Evolutionary conservation across 2,797 vertebrate species (phyloP), one percentile per base, ranked within the genome.

Genomic region (Bovichtus diacanthus): DNA sequence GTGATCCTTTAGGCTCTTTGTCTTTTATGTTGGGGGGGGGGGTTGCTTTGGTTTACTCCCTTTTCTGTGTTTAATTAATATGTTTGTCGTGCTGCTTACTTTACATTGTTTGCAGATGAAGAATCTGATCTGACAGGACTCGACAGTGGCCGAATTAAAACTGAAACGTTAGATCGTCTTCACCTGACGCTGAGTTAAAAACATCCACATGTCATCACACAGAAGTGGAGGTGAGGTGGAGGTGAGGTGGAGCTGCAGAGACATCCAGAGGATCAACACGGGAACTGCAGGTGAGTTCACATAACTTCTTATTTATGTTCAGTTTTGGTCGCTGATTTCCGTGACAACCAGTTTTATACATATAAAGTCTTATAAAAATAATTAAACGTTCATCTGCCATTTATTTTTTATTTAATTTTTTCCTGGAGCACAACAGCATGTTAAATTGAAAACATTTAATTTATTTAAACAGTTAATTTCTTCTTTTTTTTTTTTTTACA

Each of bases 191-290:
- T 9, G 8, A 44, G 41, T 18, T 13, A 25, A 25, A 50, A 19
- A 25, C 27, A 4, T 11, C 18, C 39, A 13, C 18, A 7, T 41
- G 36, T 27, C 2, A 5, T 58, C 43, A 38, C 59, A 3, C 18
- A 9, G 46, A 54, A 47, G 27, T 1, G n/a, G 31, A 34, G 0
- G 9, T 25, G 54, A 62, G 11, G n/a, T 84, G 80, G 31, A 34
- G 0, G 9, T 25, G 54, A 62, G 11, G n/a, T 84, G 80, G 86
- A 83, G 77, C 77, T 19, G 12, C 74, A 83, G 86, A 23, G 82
- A 73, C 82, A 39, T 6, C 82, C 15, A 61, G 67, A 41, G 86
- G 82, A 25, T 3, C 0, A 44, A 23, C 25, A 0, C 0, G 0
- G 5, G 38, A 65, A 70, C 64, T 81, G 27, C 69, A 59, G 47